phyloP scores from a whole-genome alignment of 1,140 invertebrate species.

The Tetramorium parvispinum region DNA sequence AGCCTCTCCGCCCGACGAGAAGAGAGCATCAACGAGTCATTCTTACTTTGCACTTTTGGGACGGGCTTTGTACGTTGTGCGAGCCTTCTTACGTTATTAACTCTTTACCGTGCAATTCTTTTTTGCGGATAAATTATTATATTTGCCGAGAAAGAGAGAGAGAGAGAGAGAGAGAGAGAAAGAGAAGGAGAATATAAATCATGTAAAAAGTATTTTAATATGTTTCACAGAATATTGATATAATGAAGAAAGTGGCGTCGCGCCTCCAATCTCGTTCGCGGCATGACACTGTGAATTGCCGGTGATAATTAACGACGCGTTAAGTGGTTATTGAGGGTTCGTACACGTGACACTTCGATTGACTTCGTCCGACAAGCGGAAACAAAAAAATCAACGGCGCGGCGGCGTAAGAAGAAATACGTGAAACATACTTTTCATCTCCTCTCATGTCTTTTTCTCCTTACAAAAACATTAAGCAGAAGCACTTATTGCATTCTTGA shows the following conservation, averaged over 20 bases:
- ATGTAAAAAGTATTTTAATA: conserved; percentile 49
- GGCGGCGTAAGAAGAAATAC: neutral
- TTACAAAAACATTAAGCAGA: neutral
- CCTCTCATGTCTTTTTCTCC: neutral
- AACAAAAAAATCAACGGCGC: conserved; percentile 50
- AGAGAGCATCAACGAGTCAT: conserved; percentile 66
- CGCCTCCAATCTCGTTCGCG: conserved; percentile 36
- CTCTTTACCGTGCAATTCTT: conserved; percentile 49
- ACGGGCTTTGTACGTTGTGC: conserved; percentile 52
- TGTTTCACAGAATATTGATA: conserved; percentile 42
- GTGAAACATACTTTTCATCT: neutral
- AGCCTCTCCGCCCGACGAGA: conserved; percentile 25
- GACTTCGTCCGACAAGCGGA: conserved; percentile 44
- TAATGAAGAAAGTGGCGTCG: conserved; percentile 2
- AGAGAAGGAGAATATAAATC: neutral
- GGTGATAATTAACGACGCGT: conserved; percentile 67
- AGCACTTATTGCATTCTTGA: neutral
- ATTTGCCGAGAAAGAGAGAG: conserved; percentile 28
- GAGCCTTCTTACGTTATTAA: conserved; percentile 52
- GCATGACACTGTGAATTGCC: conserved; percentile 25
- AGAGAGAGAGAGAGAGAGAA: conserved; percentile 24
- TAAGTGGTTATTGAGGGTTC: conserved; percentile 13
- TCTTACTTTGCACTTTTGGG: conserved; percentile 65
- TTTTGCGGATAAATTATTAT: conserved; percentile 50
- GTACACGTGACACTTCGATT: neutral